Evolutionary conservation across 2,888 invertebrate genomes (phyloP).

Genomic region (Hirudinaria manillensis): DNA sequence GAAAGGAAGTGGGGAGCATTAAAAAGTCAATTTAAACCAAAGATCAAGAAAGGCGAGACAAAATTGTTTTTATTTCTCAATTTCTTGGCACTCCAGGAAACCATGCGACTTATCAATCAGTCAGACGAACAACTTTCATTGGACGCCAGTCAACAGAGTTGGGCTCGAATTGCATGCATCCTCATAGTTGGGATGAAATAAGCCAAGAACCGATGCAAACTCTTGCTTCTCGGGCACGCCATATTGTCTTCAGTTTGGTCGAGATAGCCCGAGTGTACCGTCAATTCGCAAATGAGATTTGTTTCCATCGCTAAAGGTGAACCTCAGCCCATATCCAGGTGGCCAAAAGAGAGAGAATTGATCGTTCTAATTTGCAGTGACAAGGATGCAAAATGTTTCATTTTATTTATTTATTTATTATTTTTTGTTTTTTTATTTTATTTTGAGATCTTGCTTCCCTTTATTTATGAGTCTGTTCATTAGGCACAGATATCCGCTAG

Average conservation of each 20-base stretch:
- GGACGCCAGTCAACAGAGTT: neutral
- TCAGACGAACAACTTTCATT: conserved; percentile 4
- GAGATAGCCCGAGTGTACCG: too few relatives aligned
- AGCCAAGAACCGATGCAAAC: neutral
- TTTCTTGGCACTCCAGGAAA: neutral
- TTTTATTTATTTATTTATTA: too few relatives aligned
- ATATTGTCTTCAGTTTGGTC: neutral
- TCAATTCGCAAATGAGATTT: too few relatives aligned
- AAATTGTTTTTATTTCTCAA: neutral
- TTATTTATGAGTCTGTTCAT: too few relatives aligned
- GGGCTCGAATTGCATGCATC: neutral
- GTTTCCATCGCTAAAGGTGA: too few relatives aligned
- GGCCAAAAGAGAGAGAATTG: too few relatives aligned
- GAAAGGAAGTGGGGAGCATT: neutral
- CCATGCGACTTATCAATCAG: conserved; percentile 9
- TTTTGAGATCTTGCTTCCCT: too few relatives aligned
- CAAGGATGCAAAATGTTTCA: too few relatives aligned
- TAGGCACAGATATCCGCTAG: too few relatives aligned
- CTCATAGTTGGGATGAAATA: neutral
- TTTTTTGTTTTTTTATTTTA: too few relatives aligned
- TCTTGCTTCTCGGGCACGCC: neutral
- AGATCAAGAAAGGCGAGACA: neutral
- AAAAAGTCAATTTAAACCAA: neutral
- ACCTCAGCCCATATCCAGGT: too few relatives aligned
- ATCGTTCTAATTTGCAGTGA: too few relatives aligned